Conservation (phyloP, 64 coral and sea anemone genomes). For the Stylophora pistillata region DNA sequence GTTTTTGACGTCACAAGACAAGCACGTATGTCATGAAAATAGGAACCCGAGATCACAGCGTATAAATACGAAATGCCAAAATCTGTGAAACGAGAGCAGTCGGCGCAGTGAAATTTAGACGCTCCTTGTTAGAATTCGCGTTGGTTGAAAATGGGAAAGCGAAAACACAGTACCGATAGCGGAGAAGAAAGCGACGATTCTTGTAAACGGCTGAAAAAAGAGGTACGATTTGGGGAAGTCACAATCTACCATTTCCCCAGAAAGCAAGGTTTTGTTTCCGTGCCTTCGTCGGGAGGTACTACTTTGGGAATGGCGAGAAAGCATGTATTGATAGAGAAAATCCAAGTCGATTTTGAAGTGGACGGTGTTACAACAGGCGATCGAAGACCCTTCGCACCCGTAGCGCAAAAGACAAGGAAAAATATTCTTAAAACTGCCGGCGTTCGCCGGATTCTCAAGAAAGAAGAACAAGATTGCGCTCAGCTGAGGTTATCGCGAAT, state of each 20-base stretch:
- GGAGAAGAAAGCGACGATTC: slow-evolving; percentile 42
- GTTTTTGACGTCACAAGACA: slow-evolving; percentile 64
- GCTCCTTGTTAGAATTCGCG: neutral
- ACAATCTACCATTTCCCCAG: slow-evolving; percentile 87
- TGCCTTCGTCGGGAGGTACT: slow-evolving; percentile 85
- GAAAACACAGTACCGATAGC: slow-evolving; percentile 67
- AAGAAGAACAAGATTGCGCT: slow-evolving; percentile 83
- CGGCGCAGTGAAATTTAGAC: neutral
- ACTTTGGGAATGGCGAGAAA: slow-evolving; percentile 89
- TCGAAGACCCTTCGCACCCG: slow-evolving; percentile 51
- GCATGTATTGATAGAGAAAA: slow-evolving; percentile 71
- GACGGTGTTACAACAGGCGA: slow-evolving; percentile 35
- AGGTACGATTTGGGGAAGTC: slow-evolving; percentile 77
- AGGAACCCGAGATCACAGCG: neutral
- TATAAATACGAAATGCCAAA: slow-evolving; percentile 2
- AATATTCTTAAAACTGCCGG: slow-evolving; percentile 72
- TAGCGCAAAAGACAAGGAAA: slow-evolving; percentile 79
- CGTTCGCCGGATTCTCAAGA: slow-evolving; percentile 77
- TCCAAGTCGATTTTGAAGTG: slow-evolving; percentile 19
- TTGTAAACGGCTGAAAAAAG: slow-evolving; percentile 63
- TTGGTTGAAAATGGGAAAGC: slow-evolving; percentile 58
- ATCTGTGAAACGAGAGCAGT: slow-evolving; percentile 20
- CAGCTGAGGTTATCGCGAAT: slow-evolving; percentile 77
- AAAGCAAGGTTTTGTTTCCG: slow-evolving; percentile 86
- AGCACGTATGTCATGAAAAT: slow-evolving; percentile 61